Conservation (phyloP, 2,888 invertebrate species). For the Gastrophysa polygoni region DNA sequence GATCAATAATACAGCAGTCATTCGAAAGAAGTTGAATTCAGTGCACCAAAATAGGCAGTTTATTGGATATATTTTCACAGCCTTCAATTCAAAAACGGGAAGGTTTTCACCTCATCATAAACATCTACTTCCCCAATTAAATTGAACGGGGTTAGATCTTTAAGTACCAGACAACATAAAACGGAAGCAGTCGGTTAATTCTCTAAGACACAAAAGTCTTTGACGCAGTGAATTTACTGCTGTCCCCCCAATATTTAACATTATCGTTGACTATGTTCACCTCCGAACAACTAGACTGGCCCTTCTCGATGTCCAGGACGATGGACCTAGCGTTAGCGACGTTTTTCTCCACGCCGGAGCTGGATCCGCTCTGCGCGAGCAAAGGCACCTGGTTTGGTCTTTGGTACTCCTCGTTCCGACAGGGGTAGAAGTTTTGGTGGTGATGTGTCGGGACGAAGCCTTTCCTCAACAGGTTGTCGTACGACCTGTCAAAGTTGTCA, state of each 20-base stretch:
- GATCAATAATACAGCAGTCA: background rate
- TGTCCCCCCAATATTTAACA: constrained; percentile 9
- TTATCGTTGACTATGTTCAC: constrained; percentile 16
- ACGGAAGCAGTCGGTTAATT: constrained; percentile 17
- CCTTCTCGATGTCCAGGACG: constrained; percentile 46
- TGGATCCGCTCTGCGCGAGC: constrained; percentile 26
- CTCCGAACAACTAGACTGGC: constrained; percentile 24
- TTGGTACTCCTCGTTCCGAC: constrained; percentile 37
- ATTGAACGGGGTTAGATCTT: constrained; percentile 15
- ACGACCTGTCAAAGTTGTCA: constrained; percentile 33
- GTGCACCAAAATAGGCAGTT: background rate
- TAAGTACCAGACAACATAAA: constrained; percentile 21
- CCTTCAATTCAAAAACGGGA: constrained; percentile 29
- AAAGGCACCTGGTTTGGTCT: constrained; percentile 43
- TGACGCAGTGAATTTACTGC: constrained; percentile 20
- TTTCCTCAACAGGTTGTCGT: constrained; percentile 38
- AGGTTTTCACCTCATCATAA: constrained; percentile 13
- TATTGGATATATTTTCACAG: constrained; percentile 31
- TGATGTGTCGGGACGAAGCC: constrained; percentile 31
- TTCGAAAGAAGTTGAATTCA: background rate
- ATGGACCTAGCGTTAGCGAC: constrained; percentile 45
- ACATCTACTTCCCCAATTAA: constrained; percentile 15
- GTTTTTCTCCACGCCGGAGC: constrained; percentile 41
- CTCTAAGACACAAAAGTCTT: constrained; percentile 26
- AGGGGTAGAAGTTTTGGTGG: constrained; percentile 35